These are phyloP conservation scores for Phainopepla nitens DNA, from an alignment of 2,113 vertebrate species.

Conservation along the genomic window DNA sequence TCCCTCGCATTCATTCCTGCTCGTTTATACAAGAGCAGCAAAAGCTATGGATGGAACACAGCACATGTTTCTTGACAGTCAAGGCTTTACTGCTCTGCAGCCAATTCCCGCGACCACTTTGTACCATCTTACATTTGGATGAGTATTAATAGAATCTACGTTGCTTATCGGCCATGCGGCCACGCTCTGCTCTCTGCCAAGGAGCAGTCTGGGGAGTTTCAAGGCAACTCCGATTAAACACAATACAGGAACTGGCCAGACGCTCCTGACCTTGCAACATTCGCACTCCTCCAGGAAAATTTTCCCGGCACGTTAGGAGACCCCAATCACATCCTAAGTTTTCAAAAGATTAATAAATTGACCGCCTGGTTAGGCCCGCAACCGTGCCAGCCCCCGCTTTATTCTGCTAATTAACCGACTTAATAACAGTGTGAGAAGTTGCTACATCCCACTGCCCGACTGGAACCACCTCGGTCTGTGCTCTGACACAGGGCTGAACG, in stretches of 20 bases:
- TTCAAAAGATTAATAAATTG: background rate
- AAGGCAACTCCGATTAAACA: background rate
- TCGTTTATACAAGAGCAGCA: background rate
- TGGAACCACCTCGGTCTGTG: background rate
- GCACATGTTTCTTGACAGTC: background rate
- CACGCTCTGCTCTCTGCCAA: conserved; percentile 19
- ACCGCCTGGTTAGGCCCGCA: background rate
- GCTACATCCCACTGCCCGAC: background rate
- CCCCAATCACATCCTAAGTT: background rate
- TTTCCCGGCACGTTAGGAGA: background rate
- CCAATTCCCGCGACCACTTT: background rate
- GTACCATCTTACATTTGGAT: background rate
- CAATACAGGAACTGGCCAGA: background rate
- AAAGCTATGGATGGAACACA: background rate
- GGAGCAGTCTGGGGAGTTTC: background rate
- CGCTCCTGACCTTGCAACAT: background rate
- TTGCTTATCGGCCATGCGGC: background rate
- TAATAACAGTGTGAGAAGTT: background rate
- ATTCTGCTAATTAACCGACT: background rate
- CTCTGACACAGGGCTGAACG: background rate
- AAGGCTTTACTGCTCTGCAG: background rate
- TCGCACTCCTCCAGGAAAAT: rapidly evolving
- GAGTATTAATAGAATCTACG: conserved; percentile 17
- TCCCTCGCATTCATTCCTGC: background rate
- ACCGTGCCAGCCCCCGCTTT: background rate